Evolutionary conservation across 1,140 invertebrate genomes (phyloP), one percentile per base, ranked within the genome.

Genomic region (Luehdorfia chinensis): DNA sequence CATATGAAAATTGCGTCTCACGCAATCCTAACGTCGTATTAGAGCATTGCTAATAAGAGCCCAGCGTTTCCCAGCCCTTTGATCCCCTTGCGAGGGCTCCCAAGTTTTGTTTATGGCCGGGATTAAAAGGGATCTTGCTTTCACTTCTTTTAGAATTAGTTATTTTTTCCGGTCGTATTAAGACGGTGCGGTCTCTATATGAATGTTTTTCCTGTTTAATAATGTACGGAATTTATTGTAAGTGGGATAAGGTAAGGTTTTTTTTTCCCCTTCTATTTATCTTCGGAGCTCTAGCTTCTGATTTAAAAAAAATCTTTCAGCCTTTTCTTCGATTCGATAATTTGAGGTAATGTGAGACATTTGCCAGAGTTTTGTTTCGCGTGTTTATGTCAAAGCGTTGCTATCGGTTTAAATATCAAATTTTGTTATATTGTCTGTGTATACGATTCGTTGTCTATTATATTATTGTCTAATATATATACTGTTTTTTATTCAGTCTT

Each of bases 101-200:
- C 23, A 28, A 43, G 34, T 55, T 74, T 70, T 70, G 65, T 74
- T 69, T 74, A 74, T 59, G 55, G 59, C 37, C 27, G 50, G 47
- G 54, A 70, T 70, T 67, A 70, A 67, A 69, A 65, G 36, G 57
- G 56, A 59, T 45, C 30, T 31, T 14, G 27, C 15, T 28, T 15
- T 47, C 30, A 32, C 13, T 43, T 43, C 48, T 44, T 45, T 32
- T 16, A 16, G 33, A 51, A 51, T 45, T 45, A 31, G 30, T 50
- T 43, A 50, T 44, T 43, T 50, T 43, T 44, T 34, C 21, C 23
- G 33, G 23, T 46, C 32, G 13, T 41, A 41, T 27, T 27, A 27
- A 41, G 36, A 41, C 21, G 36, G 19, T n/a, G 13, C 19, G 36
- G 36, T 4, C 12, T 41, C 15, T 11, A 13, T 23, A 18, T 23